Percentiles rank a stretch among this genome's conserved stretches.
Evolutionary conservation across 2,113 vertebrate genomes (phyloP).

Genomic region (Salvelinus fontinalis): DNA sequence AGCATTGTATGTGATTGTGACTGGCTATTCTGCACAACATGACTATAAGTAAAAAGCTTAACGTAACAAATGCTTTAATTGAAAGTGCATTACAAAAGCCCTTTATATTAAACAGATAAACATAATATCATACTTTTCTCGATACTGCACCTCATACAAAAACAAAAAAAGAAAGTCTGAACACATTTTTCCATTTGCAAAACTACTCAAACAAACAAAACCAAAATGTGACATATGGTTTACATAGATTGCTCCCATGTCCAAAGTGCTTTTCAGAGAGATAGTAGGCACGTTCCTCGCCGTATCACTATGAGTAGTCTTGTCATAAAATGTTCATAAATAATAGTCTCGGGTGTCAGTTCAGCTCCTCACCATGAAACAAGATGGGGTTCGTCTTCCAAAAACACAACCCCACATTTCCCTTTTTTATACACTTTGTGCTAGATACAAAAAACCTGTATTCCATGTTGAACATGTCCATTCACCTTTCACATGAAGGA

Average conservation of each 20-base stretch:
- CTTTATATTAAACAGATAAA: conserved; percentile 63
- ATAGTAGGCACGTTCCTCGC: conserved; percentile 38
- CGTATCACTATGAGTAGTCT: conserved; percentile 57
- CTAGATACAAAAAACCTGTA: background rate
- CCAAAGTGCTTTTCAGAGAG: conserved; percentile 74
- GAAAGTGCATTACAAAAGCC: conserved; percentile 71
- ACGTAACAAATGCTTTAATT: conserved; percentile 55
- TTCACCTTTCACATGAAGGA: background rate
- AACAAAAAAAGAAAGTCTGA: no score
- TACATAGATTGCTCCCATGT: conserved; percentile 44
- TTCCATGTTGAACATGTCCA: background rate
- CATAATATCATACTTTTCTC: conserved; percentile 53
- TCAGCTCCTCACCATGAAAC: conserved; percentile 35
- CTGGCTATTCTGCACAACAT: conserved; percentile 53
- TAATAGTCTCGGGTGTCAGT: conserved; percentile 56
- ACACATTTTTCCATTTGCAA: background rate
- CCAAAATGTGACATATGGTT: conserved; percentile 25
- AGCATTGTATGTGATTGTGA: conserved; percentile 34
- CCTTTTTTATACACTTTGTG: conserved; percentile 36
- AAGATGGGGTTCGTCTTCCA: conserved; percentile 30
- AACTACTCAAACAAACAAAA: conserved; percentile 28
- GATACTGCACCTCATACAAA: conserved; percentile 33
- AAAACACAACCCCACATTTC: conserved; percentile 34
- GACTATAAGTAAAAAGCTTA: background rate
- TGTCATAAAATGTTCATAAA: conserved; percentile 68